phyloP scores from a whole-genome alignment of 2,888 invertebrate species.

The Dasysyrphus albostriatus region DNA sequence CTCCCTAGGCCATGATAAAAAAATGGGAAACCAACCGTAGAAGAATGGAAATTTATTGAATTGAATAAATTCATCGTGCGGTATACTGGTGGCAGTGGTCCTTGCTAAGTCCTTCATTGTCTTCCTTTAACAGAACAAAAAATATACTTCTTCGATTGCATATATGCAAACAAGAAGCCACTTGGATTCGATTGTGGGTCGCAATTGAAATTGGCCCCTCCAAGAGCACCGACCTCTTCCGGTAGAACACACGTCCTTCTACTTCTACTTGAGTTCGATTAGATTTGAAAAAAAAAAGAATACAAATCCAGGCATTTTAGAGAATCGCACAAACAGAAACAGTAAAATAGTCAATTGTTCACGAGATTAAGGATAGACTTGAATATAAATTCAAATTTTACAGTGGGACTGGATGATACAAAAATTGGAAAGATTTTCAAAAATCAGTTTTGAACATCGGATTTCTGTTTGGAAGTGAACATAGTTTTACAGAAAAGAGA shows the following conservation, averaged over 20 bases:
- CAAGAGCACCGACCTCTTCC: conserved; percentile 17
- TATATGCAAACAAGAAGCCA: conserved; percentile 64
- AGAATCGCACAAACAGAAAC: conserved; percentile 58
- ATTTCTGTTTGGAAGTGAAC: no score
- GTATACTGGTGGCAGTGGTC: conserved; percentile 35
- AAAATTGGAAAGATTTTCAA: not conserved
- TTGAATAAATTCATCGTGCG: conserved; percentile 74
- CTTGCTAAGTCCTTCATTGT: conserved; percentile 62
- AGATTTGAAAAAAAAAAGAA: conserved; percentile 19
- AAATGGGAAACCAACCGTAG: conserved; percentile 67
- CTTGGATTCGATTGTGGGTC: conserved; percentile 70
- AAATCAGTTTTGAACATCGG: not conserved
- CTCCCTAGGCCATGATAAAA: conserved; percentile 51
- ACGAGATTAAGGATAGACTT: conserved; percentile 48
- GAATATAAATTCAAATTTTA: conserved; percentile 53
- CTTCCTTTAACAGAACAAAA: conserved; percentile 35
- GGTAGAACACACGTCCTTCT: conserved; percentile 14
- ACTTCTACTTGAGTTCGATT: conserved; percentile 36
- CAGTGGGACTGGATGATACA: not conserved
- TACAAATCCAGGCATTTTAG: conserved; percentile 55
- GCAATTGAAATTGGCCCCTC: conserved; percentile 67
- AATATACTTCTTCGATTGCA: conserved; percentile 36
- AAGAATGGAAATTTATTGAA: conserved; percentile 74
- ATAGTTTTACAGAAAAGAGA: no score
- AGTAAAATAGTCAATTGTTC: conserved; percentile 62